phyloP scores from a whole-genome alignment of 2,797 vertebrate genomes.

The Poeciliopsis turneri region DNA sequence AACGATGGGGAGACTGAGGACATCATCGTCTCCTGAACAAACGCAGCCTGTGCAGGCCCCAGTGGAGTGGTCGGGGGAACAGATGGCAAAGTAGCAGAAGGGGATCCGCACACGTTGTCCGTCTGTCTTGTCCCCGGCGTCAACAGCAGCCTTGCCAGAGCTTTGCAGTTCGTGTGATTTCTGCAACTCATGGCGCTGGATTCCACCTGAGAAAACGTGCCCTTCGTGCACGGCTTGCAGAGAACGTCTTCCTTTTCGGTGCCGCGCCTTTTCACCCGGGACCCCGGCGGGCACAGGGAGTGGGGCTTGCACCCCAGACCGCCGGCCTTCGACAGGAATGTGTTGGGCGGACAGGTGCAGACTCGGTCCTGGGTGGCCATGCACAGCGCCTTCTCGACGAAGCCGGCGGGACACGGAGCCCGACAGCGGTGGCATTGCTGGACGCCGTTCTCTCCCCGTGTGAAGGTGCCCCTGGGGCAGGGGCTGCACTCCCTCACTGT shows the following conservation, averaged over 20 bases:
- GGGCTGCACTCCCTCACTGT: slow-evolving; percentile 89
- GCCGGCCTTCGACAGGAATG: slow-evolving; percentile 63
- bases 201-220: slow-evolving; percentile 89
- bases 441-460: slow-evolving; percentile 90
- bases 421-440: slow-evolving; percentile 90
- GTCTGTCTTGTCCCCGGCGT: slow-evolving; percentile 84
- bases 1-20: slow-evolving; percentile 34
- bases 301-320: slow-evolving; percentile 81
- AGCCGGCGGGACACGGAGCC: slow-evolving; percentile 81
- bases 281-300: slow-evolving; percentile 86
- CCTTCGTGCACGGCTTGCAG: slow-evolving; percentile 88
- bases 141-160: slow-evolving; percentile 83
- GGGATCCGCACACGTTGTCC: slow-evolving; percentile 87
- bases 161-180: slow-evolving; percentile 87
- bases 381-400: slow-evolving; percentile 87
- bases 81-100: slow-evolving; percentile 44
- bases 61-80: slow-evolving; percentile 34
- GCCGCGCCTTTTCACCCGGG: slow-evolving; percentile 88
- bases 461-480: slow-evolving; percentile 88
- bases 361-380: slow-evolving; percentile 86
- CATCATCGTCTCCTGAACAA: slow-evolving; percentile 37
- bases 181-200: slow-evolving; percentile 87
- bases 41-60: slow-evolving; percentile 25
- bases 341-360: slow-evolving; percentile 87
- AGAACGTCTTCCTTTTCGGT: slow-evolving; percentile 86